Evolutionary conservation across 2,797 vertebrate genomes (phyloP).

Genomic region (Phataginus tetradactyla): DNA sequence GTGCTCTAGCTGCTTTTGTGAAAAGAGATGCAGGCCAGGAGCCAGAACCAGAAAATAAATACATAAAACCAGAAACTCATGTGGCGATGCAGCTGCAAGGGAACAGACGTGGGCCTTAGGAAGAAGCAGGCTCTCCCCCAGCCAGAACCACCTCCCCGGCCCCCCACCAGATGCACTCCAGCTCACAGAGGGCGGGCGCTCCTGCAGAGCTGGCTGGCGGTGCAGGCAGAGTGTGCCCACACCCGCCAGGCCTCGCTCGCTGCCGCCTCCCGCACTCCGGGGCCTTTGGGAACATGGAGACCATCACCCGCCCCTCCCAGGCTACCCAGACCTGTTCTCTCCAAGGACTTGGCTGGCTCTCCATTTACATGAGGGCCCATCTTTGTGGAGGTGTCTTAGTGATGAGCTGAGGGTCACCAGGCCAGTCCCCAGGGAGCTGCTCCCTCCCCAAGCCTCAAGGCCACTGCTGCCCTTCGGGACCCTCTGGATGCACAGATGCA

Average conservation of each 20-base stretch:
- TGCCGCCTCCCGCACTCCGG: no score
- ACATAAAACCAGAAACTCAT: not conserved
- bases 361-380: not conserved
- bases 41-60: not conserved
- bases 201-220: not conserved
- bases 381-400: not conserved
- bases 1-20: not conserved
- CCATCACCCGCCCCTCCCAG: accelerated
- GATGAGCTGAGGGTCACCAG: not conserved
- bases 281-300: not conserved
- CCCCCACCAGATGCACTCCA: not conserved
- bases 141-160: not conserved
- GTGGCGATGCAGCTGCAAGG: not conserved
- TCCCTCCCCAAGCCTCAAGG: not conserved
- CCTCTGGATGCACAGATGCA: no score
- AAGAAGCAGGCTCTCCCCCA: not conserved
- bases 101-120: not conserved
- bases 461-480: not conserved
- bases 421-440: not conserved
- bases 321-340: not conserved
- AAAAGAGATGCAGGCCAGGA: not conserved
- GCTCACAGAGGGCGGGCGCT: not conserved
- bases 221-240: accelerated
- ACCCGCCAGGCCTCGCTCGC: not conserved
- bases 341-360: not conserved